Evolutionary conservation across 2,888 invertebrate species (phyloP), one percentile per base, ranked within the genome.

Genomic region (Poecilus cupreus): DNA sequence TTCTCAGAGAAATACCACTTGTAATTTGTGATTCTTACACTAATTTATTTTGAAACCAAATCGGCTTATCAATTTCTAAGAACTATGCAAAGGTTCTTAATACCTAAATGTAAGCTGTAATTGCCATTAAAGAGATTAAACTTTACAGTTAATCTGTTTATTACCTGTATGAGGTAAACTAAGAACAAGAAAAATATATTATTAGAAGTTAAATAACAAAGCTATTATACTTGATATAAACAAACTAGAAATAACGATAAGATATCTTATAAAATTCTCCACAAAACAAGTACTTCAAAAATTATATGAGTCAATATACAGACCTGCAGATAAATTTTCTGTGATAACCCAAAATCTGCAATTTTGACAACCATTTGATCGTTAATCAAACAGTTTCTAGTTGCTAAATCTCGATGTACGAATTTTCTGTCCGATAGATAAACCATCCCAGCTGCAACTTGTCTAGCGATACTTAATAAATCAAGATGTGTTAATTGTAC

Each of bases 311-410:
- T 11, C 26, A 26, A 26, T 39, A 64, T 72, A 79, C 70, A 75
- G 83, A 87, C 87, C 85, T 96, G 96, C 84, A 97, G 90, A 90
- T 98, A 97, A 87, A 98, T 97, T 90, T 97, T 97, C 88, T 98
- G 97, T 11, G 98, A 98, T 43, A 98, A 90, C 22, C 98, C 98
- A 91, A 98, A 98, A 89, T 98, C 98, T 11, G 98, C 97, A 86
- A 98, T 98, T 92, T 98, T 98, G 0, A 98, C 98, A 68, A 95
- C 94, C 95, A 98, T 96, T 84, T 95, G 93, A 88, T 97, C 96
- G 89, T 97, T 96, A 85, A 98, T 97, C 39, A 98, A 91, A 89
- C 98, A 98, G 90, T 98, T 98, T 86, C 98, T 92, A 1, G 98
- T 97, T 10, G 98, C 98, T 85, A 98, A 91, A 90, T 98, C 98